A percentile compares a stretch with the other conserved stretches of the same genome.
Conservation (phyloP, 1,140 invertebrate species). For the Nomia melanderi region DNA sequence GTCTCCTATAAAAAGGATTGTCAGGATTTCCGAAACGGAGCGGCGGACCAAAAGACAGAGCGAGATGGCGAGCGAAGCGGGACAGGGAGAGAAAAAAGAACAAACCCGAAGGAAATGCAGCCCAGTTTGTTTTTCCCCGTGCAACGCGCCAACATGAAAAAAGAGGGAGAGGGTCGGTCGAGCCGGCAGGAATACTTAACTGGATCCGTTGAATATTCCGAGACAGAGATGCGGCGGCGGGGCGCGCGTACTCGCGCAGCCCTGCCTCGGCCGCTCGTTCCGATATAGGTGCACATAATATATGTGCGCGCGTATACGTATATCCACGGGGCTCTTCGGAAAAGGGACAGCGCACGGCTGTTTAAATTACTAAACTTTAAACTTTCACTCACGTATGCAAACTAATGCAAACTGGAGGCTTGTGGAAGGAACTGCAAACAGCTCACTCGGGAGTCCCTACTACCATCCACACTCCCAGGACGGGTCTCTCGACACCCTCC, state of each 20-base stretch:
- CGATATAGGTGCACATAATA: constrained; percentile 40
- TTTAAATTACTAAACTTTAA: constrained; percentile 76
- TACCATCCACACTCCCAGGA: constrained; percentile 53
- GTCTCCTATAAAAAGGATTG: neutral
- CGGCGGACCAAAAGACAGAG: neutral
- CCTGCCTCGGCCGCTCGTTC: neutral
- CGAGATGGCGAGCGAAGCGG: no score
- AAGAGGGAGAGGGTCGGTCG: neutral
- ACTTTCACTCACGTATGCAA: constrained; percentile 75
- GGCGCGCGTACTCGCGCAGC: neutral
- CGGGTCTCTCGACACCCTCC: constrained; percentile 64
- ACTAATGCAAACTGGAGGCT: constrained; percentile 74
- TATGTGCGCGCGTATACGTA: constrained; percentile 13
- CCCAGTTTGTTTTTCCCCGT: constrained; percentile 16
- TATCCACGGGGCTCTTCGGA: constrained; percentile 52
- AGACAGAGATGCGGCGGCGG: constrained; percentile 25
- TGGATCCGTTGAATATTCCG: constrained; percentile 57
- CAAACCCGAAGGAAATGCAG: neutral
- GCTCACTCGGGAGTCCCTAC: constrained; percentile 71
- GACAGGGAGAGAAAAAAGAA: constrained; percentile 8
- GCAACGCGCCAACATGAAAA: constrained; percentile 34
- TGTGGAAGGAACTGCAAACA: constrained; percentile 75
- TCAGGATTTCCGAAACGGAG: neutral
- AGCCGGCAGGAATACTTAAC: constrained; percentile 42
- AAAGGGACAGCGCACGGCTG: constrained; percentile 66